These are phyloP conservation scores for Eilema griseolum DNA, from an alignment of 2,888 invertebrate species.

Conservation along the genomic window DNA sequence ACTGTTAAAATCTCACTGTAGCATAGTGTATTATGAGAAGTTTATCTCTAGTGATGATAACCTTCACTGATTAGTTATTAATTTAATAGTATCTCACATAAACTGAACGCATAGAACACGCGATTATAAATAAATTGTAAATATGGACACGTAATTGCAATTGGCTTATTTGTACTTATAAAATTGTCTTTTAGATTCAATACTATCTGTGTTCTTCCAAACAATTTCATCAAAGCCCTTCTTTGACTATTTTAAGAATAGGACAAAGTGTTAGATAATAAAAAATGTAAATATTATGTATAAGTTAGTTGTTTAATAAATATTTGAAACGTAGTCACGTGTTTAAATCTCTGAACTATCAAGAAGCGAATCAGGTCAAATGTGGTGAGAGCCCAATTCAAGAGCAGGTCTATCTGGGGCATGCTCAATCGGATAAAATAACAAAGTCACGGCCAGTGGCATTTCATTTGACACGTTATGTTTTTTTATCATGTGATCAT, in stretches of 20 bases:
- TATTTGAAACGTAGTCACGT: slow-evolving; percentile 25
- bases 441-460: slow-evolving; percentile 33
- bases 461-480: slow-evolving; percentile 29
- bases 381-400: slow-evolving; percentile 31
- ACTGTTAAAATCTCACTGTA: slow-evolving; percentile 41
- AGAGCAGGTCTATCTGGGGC: slow-evolving; percentile 43
- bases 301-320: slow-evolving; percentile 46
- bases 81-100: slow-evolving; percentile 65
- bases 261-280: slow-evolving; percentile 17
- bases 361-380: slow-evolving; percentile 44
- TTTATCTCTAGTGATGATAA: slow-evolving; percentile 64
- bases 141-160: slow-evolving; percentile 66
- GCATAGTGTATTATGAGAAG: slow-evolving; percentile 50
- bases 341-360: slow-evolving; percentile 32
- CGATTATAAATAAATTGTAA: slow-evolving; percentile 65
- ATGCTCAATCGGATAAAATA: slow-evolving; percentile 24
- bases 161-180: slow-evolving; percentile 82
- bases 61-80: slow-evolving; percentile 69
- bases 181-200: slow-evolving; percentile 50
- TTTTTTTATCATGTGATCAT: slow-evolving; percentile 28
- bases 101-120: slow-evolving; percentile 81
- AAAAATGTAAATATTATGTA: slow-evolving; percentile 47
- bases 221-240: slow-evolving; percentile 46
- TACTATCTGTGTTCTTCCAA: slow-evolving; percentile 42
- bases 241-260: slow-evolving; percentile 26